Base-by-base conservation (phyloP, 2,113 vertebrate genomes). In the Tapirus terrestris region DNA sequence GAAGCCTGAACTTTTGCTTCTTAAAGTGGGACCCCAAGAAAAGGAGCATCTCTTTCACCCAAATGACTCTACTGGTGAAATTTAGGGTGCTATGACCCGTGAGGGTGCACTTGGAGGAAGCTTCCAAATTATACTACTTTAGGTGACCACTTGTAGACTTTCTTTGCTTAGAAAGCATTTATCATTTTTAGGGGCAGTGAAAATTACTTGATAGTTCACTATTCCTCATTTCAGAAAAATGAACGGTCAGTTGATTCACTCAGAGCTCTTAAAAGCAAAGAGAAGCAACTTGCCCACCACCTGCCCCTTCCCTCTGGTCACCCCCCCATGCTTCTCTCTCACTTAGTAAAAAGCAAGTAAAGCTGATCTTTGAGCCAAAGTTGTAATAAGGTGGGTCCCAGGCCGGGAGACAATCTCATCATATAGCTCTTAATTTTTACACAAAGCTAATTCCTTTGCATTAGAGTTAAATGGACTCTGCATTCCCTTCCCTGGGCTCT, bases 201-300 rank as follows among this genome's bases (percentile, higher is more conserved):
- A 79, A 89, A 48, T 89, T 39, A 43, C 23, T 85, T 29, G 45
- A 4, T 56, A 53, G n/a, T 83, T 83, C 53, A 84, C 11, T 29
- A 7, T 79, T 86, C 31, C 25, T 86, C 56, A 79, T 84, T 61
- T 92, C 43, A 88, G 84, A 73, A 87, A 93, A 81, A 85, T 36
- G 72, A 79, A 94, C 90, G 36, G 31, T 87, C 75, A 91, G 33
- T 10, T 86, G 93, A 76, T 73, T 80, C 7, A 80, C 70, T 89
- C 23, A 65, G 53, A 67, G 25, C 29, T 63, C 82, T 96, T 72
- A 56, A 51, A 90, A 94, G 56, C n/a, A 39, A 58, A 27, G 12
- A 65, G 61, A 61, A 87, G 36, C 84, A 60, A 25, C 29, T n/a
- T 8, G 5, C 18, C 48, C 29, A 61, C 20, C 7, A 2, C 25